Base-by-base conservation (phyloP, 2,888 invertebrate genomes). In the Beris chalybata region DNA sequence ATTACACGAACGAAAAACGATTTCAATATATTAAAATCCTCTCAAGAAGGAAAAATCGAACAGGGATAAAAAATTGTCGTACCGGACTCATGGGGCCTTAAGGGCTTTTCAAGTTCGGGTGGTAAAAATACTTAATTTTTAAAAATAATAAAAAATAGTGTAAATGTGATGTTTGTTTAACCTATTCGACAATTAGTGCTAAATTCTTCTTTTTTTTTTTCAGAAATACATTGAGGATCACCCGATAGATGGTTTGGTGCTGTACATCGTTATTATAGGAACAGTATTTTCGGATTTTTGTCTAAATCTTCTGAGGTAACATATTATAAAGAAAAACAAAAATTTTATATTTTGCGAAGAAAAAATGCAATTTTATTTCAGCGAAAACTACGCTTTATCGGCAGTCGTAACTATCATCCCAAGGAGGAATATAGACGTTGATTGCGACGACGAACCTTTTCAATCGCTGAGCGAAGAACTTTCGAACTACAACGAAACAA, bases 161-260 rank as follows among this genome's bases (percentile, higher is more conserved):
- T 22, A 22, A 22, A 2, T 22, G 22, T 22, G 22, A 22, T 22
- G 1, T 22, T 22, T 22, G 22, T 22, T 22, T 1, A 22, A 22
- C 1, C 22, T 22, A 22, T 22, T 22, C 2, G 22, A 22, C 22
- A 22, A 22, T 22, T 22, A 22, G n/a, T n/a, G n/a, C n/a, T n/a
- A 22, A 22, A 3, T 22, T 22, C 3, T 31, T 30, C 4, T n/a
- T 58, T 47, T 57, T 4, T 31, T n/a, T 7, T 48, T 52, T 12
- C 38, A 61, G 61, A 61, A 68, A 56, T 65, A 55, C 43, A 58
- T 64, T 43, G 61, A 55, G 48, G 68, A 68, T 56, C 54, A 66
- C 43, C 68, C 68, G 0, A 32, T 38, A 43, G 53, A 64, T 3
- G 57, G 54, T 2, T 15, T 53, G 6, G 29, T 63, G 2, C 7